Evolutionary conservation across 2,888 invertebrate genomes (phyloP).

Genomic region (Bruchidius siliquastri): DNA sequence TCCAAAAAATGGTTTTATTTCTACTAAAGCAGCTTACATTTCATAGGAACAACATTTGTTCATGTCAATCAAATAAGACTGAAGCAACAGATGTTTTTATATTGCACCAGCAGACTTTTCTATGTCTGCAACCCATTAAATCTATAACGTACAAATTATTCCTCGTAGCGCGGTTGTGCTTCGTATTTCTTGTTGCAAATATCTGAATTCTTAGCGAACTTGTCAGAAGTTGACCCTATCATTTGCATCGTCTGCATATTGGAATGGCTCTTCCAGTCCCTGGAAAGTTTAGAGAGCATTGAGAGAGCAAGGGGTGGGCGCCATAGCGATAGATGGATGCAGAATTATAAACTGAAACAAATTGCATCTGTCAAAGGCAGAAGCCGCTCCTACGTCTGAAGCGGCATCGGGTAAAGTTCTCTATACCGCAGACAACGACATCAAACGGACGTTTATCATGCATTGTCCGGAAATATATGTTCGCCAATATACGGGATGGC

Average conservation of each 20-base stretch:
- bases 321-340: not conserved
- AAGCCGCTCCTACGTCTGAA: not conserved
- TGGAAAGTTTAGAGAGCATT: not conserved
- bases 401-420: not conserved
- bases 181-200: not conserved
- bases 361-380: constrained; percentile 27
- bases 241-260: not conserved
- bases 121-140: too few species aligned
- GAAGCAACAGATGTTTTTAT: too few species aligned
- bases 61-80: too few species aligned
- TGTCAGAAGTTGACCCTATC: not conserved
- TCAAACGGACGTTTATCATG: constrained; percentile 3
- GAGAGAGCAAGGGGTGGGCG: not conserved
- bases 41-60: too few species aligned
- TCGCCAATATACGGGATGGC: not conserved
- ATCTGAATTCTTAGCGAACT: not conserved
- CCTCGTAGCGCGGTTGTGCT: too few species aligned
- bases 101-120: too few species aligned
- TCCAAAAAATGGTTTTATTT: too few species aligned
- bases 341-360: constrained; percentile 23
- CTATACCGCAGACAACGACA: not conserved
- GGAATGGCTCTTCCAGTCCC: not conserved
- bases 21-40: too few species aligned
- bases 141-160: too few species aligned
- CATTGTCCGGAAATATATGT: not conserved